These are phyloP conservation scores for Sciurus vulgaris DNA, from an alignment of 2,797 vertebrate genomes.

Conservation along the genomic window DNA sequence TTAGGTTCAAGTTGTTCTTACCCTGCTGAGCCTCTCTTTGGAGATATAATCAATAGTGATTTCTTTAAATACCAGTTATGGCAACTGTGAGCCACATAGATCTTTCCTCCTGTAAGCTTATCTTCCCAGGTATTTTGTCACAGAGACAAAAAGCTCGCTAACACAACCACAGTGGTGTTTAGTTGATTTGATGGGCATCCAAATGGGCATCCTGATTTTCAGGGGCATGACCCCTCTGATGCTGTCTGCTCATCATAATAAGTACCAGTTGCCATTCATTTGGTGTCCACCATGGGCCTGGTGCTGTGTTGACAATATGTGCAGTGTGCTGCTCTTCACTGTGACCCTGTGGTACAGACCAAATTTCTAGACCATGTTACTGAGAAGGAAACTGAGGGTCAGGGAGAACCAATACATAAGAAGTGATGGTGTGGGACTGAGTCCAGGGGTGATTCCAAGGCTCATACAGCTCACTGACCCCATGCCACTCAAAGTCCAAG, in stretches of 20 bases:
- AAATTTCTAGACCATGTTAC: not conserved
- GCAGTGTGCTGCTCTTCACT: not conserved
- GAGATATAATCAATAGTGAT: not conserved
- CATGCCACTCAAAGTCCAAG: too few species aligned
- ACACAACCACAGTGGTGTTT: too few species aligned
- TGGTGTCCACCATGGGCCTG: not conserved
- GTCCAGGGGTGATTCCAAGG: not conserved
- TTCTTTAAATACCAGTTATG: not conserved
- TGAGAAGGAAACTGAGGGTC: not conserved
- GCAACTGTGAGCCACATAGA: too few species aligned
- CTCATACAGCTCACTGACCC: not conserved
- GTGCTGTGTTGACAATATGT: not conserved
- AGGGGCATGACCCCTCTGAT: not conserved
- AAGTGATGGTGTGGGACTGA: not conserved
- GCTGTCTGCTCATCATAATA: not conserved
- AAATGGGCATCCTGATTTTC: not conserved
- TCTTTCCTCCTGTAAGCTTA: too few species aligned
- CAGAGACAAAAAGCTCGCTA: too few species aligned
- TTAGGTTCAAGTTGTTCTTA: too few species aligned
- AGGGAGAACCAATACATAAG: not conserved
- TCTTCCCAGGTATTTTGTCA: too few species aligned
- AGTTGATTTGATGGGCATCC: not conserved
- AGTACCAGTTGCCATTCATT: not conserved
- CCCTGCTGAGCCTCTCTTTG: not conserved
- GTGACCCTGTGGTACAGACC: not conserved